phyloP scores from a whole-genome alignment of 2,113 vertebrate genomes.

The Ranitomeya imitator region DNA sequence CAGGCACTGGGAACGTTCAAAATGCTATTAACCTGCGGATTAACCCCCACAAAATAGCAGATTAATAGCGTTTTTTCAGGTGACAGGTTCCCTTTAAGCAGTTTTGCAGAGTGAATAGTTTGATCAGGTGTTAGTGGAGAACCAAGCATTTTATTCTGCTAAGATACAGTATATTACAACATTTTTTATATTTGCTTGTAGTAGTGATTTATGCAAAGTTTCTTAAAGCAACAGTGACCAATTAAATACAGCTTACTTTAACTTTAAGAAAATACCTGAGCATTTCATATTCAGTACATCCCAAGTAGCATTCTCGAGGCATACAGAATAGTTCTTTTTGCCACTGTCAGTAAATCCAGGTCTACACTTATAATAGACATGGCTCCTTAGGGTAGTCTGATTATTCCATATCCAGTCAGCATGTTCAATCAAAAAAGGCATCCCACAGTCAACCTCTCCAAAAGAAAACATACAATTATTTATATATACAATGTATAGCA shows the following conservation, averaged over 20 bases:
- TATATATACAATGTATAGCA: not conserved
- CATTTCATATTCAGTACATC: conserved; percentile 66
- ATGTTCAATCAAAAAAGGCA: conserved; percentile 24
- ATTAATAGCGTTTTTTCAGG: too few relatives aligned
- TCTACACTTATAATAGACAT: conserved; percentile 62
- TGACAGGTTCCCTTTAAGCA: too few relatives aligned
- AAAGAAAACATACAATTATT: conserved; percentile 33
- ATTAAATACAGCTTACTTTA: not conserved
- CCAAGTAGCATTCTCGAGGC: conserved; percentile 62
- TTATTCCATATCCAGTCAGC: conserved; percentile 51
- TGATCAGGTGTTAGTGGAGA: too few relatives aligned
- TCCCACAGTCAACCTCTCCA: conserved; percentile 62
- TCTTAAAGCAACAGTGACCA: too few relatives aligned
- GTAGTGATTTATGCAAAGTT: too few relatives aligned
- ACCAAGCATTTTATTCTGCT: too few relatives aligned
- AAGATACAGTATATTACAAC: too few relatives aligned
- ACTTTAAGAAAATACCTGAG: conserved; percentile 68
- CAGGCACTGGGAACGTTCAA: too few relatives aligned
- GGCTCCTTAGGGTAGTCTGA: conserved; percentile 40
- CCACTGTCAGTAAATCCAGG: conserved; percentile 59
- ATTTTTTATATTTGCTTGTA: too few relatives aligned
- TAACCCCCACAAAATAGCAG: too few relatives aligned
- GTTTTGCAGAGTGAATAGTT: too few relatives aligned
- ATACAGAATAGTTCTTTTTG: conserved; percentile 60
- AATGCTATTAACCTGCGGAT: too few relatives aligned